Evolutionary conservation across 2,797 vertebrate genomes (phyloP).

Genomic region (Chloroceryle inda): DNA sequence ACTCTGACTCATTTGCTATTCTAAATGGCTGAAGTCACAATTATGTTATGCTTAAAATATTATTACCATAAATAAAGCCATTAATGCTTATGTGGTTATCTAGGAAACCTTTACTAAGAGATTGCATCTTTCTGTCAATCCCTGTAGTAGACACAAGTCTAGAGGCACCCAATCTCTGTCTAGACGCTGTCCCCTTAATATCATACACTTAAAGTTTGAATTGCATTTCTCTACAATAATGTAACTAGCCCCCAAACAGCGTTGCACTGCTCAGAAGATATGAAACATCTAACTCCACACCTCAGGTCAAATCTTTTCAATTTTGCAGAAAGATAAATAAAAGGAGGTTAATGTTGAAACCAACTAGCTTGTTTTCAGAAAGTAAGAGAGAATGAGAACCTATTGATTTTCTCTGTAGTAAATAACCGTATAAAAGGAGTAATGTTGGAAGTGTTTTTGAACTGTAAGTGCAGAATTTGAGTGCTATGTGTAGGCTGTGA

Average conservation of each 20-base stretch:
- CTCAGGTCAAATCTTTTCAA: neutral
- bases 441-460: neutral
- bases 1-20: neutral
- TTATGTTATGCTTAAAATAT: constrained; percentile 36
- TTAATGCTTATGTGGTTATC: constrained; percentile 36
- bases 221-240: neutral
- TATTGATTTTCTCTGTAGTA: neutral
- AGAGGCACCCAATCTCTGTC: neutral
- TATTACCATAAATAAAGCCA: constrained; percentile 12
- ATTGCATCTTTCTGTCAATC: constrained; percentile 39
- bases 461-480: neutral
- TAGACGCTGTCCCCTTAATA: neutral
- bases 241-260: neutral
- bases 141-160: neutral
- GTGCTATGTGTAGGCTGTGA: neutral
- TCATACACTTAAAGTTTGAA: neutral
- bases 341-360: neutral
- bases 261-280: neutral
- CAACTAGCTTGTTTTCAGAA: neutral
- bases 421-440: neutral
- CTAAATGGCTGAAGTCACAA: constrained; percentile 31
- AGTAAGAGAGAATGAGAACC: neutral
- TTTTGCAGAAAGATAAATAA: neutral
- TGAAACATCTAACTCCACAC: neutral
- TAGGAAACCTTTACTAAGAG: constrained; percentile 24